phyloP scores from a whole-genome alignment of 2,797 vertebrate species.

The Enteromius mattozi region DNA sequence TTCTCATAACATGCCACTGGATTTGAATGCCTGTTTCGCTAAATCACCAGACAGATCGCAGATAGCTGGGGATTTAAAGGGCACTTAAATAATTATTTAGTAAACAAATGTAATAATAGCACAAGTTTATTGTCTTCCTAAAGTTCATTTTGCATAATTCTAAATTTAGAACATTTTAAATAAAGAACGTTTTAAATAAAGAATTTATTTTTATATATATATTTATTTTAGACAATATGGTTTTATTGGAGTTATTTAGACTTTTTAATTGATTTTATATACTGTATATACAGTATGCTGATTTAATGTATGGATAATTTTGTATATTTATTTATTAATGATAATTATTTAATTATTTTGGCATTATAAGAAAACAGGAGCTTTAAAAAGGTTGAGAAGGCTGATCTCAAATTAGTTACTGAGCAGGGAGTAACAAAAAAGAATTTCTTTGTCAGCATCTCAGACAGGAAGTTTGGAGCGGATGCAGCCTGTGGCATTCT shows the following conservation, averaged over 20 bases:
- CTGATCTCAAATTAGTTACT: slow-evolving; percentile 20
- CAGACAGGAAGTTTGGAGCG: slow-evolving; percentile 52
- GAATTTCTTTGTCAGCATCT: slow-evolving; percentile 54
- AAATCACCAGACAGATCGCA: slow-evolving; percentile 27
- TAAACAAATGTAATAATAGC: too few species aligned
- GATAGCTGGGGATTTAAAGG: slow-evolving; percentile 18
- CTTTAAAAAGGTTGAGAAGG: background rate
- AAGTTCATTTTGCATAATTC: background rate
- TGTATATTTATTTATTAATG: background rate
- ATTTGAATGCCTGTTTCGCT: background rate
- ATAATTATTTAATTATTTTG: background rate
- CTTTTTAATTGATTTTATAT: background rate
- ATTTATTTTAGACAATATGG: background rate
- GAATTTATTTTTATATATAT: background rate
- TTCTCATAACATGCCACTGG: background rate
- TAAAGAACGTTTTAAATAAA: background rate
- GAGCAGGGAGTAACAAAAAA: slow-evolving; percentile 23
- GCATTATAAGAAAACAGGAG: background rate
- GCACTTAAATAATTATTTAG: background rate
- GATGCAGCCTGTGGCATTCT: slow-evolving; percentile 45
- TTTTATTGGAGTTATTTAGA: background rate
- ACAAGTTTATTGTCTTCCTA: background rate
- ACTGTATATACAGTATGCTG: too few species aligned
- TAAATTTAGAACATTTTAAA: background rate
- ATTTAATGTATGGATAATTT: background rate